A percentile compares a stretch with the other conserved stretches of the same genome.
Evolutionary conservation across 2,113 vertebrate species (phyloP).

Genomic region (Terrapene triunguis): DNA sequence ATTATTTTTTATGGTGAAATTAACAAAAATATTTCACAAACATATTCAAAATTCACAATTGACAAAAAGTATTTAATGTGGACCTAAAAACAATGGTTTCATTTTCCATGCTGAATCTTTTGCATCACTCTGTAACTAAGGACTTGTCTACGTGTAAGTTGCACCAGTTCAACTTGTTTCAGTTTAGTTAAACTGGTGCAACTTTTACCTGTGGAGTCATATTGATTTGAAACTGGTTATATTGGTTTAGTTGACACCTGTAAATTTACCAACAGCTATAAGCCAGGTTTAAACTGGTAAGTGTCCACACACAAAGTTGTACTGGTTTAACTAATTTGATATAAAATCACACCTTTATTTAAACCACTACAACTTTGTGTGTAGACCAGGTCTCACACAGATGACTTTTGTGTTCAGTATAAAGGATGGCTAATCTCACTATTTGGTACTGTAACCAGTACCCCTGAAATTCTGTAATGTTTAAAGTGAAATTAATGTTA

Average conservation of each 20-base stretch:
- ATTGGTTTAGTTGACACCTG: background rate
- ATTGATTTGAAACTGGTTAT: background rate
- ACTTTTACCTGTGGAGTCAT: background rate
- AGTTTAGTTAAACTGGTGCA: background rate
- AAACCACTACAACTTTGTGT: background rate
- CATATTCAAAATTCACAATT: background rate
- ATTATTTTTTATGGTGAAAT: background rate
- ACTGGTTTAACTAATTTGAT: background rate
- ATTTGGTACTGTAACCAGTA: background rate
- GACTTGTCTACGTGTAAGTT: background rate
- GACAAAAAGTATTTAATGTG: background rate
- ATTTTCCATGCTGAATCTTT: background rate
- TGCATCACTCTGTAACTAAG: background rate
- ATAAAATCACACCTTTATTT: background rate
- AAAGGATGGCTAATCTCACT: background rate
- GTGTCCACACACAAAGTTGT: background rate
- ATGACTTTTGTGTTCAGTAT: background rate
- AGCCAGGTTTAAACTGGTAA: background rate
- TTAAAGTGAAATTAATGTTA: background rate
- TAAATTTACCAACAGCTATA: background rate
- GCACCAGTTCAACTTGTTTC: background rate
- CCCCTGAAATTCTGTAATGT: background rate
- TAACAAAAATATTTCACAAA: background rate
- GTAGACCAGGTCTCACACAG: background rate
- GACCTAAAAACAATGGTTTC: background rate